A percentile compares a stretch with the other conserved stretches of the same genome.
Conservation (phyloP, 2,797 vertebrate species). For the Coranthus polyacanthus region DNA sequence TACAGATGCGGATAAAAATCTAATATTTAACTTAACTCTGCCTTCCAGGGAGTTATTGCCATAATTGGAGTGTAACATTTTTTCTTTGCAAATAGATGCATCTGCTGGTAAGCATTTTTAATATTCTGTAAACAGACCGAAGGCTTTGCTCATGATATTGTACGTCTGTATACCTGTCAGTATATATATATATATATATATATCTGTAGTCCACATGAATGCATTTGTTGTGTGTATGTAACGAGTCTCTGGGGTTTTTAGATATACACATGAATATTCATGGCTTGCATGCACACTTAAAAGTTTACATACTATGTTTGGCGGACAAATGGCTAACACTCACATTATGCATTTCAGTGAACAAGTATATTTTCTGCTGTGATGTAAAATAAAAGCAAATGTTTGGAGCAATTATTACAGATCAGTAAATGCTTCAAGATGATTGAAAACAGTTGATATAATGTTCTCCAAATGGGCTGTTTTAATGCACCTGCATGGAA, state of each 20-base stretch:
- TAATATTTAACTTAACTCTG: no score
- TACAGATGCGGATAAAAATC: no score
- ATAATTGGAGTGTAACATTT: no score
- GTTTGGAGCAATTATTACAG: conserved; percentile 4
- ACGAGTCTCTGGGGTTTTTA: conserved; percentile 38
- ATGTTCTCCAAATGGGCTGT: conserved; percentile 5
- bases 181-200: no score
- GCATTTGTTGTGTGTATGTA: conserved; percentile 21
- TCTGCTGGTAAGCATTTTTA: no score
- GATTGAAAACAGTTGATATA: conserved; percentile 10
- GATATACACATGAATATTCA: conserved; percentile 49
- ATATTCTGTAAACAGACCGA: no score
- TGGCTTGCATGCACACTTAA: conserved; percentile 13
- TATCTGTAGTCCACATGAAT: background rate
- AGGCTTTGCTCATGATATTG: background rate
- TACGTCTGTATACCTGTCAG: background rate
- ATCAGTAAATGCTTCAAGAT: background rate
- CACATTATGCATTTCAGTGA: conserved; percentile 41
- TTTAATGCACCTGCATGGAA: background rate
- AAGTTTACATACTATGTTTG: conserved; percentile 13
- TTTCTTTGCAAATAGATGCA: no score
- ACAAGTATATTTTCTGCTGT: background rate
- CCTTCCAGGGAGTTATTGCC: no score
- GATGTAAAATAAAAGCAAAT: background rate
- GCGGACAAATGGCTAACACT: conserved; percentile 32